Base-by-base conservation (phyloP, 2,888 invertebrate genomes). In the Anticlea derivata region DNA sequence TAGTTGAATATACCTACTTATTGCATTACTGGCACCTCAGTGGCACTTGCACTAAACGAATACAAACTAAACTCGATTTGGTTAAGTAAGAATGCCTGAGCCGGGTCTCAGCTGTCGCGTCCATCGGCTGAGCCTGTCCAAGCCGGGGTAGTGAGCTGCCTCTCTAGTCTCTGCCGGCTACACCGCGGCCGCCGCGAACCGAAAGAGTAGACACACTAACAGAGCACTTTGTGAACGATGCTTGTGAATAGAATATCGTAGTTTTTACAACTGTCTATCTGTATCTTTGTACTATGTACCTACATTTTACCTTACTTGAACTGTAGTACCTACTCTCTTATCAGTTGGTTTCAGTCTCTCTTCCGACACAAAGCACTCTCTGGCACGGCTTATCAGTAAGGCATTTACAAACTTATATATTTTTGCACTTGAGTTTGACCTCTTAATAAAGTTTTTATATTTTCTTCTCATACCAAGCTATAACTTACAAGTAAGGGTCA, bases 361-460 rank as follows among this genome's bases (percentile, higher is more conserved):
- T 39, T 24, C 23, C 39, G 34, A 44, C 50, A 46, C 50, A 50
- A 45, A 46, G 50, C 45, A 50, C 50, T 45, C 34, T 50, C 40
- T 51, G 50, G 35, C 45, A 29, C 39, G 40, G 50, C 50, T 31
- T 45, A 46, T 40, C 45, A 46, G 50, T 46, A 51, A 51, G 40
- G 39, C 45, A 51, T 49, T n/a, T 34, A 30, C 40, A 35, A 46
- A 3, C n/a, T n/a, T 7, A 7, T 20, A 13, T 35, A 30, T 38
- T 33, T 44, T 4, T n/a, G 23, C 8, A 34, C 40, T 49, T 41
- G 23, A 34, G 24, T 40, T 34, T 33, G 5, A 24, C 8, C 8
- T 12, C 7, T 7, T 11, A 10, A 30, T 7, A 30, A 11, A 4
- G 5, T 7, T 12, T 20, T n/a, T 11, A 20, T 20, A 10, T 29